Evolutionary conservation across 2,797 vertebrate genomes (phyloP), one percentile per base, ranked within the genome.

Genomic region (Falco cherrug): DNA sequence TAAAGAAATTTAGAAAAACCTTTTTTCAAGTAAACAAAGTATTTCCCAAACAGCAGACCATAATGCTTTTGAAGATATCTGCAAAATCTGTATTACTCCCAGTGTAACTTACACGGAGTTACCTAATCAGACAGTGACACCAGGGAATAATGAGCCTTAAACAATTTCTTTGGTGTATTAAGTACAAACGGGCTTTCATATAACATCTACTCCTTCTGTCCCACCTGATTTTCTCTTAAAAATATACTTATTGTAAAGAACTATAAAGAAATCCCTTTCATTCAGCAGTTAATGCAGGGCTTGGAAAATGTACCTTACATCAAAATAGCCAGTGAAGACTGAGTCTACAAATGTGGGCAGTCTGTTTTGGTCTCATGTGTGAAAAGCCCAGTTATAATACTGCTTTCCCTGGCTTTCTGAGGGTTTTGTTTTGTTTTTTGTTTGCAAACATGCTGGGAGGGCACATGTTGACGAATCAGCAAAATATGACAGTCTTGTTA

Each of bases 401-500:
- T 84, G 26, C 71, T 95, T 95, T 85, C 21, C 28, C 41, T 67
- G 68, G 15, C 45, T 94, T 92, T 95, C 50, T 81, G 29, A 80
- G 50, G 63, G 51, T 84, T 94, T 87, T 4, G 41, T 41, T 41
- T 87, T 41, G 39, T 41, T 41, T 90, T 39, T 39, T 39, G 39
- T 39, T 39, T 39, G 39, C 45, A 89, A 48, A 78, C 68, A 83
- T 29, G 21, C 68, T 93, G 84, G 54, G 48, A 93, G 92, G 57
- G 71, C 90, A 85, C 90, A 63, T 80, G 31, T 63, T 92, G 95
- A 90, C 1, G 1, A 93, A 92, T 88, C 87, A 88, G 87, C n/a
- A 73, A 94, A 94, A 94, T 83, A 75, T 59, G 81, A 85, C 93
- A 94, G 57, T 80, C 81, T 81, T 50, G n/a, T 51, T 93, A 81